Conservation (phyloP, 2,888 invertebrate genomes). For the Apotomis betuletana region DNA sequence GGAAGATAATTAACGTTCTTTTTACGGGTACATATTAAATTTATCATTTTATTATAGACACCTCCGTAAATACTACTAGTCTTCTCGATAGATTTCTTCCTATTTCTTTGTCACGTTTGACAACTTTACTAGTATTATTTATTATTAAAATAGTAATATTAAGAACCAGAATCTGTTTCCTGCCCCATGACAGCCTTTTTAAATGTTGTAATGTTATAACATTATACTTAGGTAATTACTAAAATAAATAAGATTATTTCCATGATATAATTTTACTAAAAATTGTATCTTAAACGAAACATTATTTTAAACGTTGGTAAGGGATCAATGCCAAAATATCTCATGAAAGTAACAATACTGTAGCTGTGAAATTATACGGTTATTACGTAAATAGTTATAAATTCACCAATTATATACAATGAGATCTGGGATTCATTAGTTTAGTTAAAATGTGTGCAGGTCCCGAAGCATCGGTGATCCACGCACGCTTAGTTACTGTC, state of each 20-base stretch:
- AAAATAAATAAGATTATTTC: too few species aligned
- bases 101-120: slow-evolving; percentile 7
- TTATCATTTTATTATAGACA: slow-evolving; percentile 15
- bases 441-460: neutral
- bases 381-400: slow-evolving; percentile 7
- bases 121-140: neutral
- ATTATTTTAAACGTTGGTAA: slow-evolving; percentile 46
- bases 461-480: neutral
- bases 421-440: slow-evolving; percentile 14
- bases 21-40: slow-evolving; percentile 46
- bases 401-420: neutral
- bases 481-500: neutral
- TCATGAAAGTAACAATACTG: slow-evolving; percentile 38
- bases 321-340: slow-evolving; percentile 53
- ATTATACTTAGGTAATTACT: too few species aligned
- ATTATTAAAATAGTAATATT: neutral
- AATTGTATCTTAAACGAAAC: slow-evolving; percentile 17
- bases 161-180: slow-evolving; percentile 22
- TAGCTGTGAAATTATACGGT: slow-evolving; percentile 18
- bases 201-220: neutral
- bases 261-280: neutral
- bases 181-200: slow-evolving; percentile 24
- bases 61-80: slow-evolving; percentile 22
- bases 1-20: slow-evolving; percentile 42
- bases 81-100: slow-evolving; percentile 19